These are phyloP conservation scores for Leptosomus discolor DNA, from an alignment of 2,113 vertebrate species.

Conservation along the genomic window DNA sequence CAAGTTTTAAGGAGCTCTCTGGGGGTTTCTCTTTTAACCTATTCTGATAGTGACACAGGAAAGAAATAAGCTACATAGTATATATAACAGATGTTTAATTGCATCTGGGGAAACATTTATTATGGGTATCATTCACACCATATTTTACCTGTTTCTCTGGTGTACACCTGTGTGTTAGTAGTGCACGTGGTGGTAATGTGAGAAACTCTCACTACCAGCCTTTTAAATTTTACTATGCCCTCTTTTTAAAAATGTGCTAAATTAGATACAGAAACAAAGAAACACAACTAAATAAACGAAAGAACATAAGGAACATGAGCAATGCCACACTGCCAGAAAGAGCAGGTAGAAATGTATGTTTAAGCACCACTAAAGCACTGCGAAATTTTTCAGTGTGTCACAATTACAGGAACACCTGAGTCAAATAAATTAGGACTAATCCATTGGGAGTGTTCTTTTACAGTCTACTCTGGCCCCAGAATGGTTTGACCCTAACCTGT, in stretches of 20 bases:
- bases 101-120: constrained; percentile 62
- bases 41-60: background rate
- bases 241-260: constrained; percentile 70
- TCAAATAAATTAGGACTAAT: constrained; percentile 63
- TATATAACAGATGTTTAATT: constrained; percentile 57
- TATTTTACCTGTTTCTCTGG: constrained; percentile 66
- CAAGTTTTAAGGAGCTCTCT: background rate
- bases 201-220: constrained; percentile 71
- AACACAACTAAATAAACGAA: constrained; percentile 80
- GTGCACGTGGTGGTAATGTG: constrained; percentile 73
- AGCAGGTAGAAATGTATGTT: constrained; percentile 72
- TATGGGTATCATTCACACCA: constrained; percentile 43
- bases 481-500: constrained; percentile 20
- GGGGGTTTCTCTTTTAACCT: background rate
- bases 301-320: constrained; percentile 40
- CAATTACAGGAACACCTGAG: constrained; percentile 76
- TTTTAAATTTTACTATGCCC: constrained; percentile 71
- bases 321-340: constrained; percentile 57
- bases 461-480: constrained; percentile 28
- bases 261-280: constrained; percentile 81
- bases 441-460: constrained; percentile 59
- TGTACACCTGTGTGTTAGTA: constrained; percentile 63
- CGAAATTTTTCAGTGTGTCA: constrained; percentile 68
- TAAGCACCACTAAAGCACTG: constrained; percentile 62
- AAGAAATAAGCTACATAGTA: constrained; percentile 40